Evolutionary conservation across 2,888 invertebrate genomes (phyloP), one percentile per base, ranked within the genome.

Genomic region (Nebria salina): DNA sequence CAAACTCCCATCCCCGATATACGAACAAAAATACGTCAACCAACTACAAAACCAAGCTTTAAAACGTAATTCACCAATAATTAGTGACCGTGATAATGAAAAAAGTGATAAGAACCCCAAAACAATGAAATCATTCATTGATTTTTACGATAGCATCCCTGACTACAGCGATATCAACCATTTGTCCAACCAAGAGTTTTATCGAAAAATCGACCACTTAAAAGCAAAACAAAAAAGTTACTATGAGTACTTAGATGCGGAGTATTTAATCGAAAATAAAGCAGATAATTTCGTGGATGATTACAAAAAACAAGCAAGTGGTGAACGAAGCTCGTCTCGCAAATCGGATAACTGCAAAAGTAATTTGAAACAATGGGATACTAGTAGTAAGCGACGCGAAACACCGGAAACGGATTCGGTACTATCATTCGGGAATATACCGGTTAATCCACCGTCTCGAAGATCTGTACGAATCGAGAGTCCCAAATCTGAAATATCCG

Each of bases 91-190:
- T 68, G 68, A 68, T 26, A 20, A 26, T 9, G 68, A 68, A 7
- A 43, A 43, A 43, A 43, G 43, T 43, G 68, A 15, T 26, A 68
- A 20, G 20, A 20, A 20, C 20, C 87, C 75, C 88, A 89, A 72
- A 87, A 86, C 70, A 83, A 87, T 42, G 88, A 87, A 84, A 86
- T 93, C 93, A 75, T 90, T 95, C 83, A 90, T 94, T 82, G 93
- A 95, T 82, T 95, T 95, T 87, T 93, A 94, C 84, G 92, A 93
- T 76, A 95, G 94, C 85, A 95, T 95, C 86, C 95, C 95, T 80
- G 95, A 95, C 86, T 95, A 95, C 84, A 92, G 92, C 82, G 95
- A 95, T 75, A 91, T 96, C 1, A 92, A 94, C 86, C 95, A 95
- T 88, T 89, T 95, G 83, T 92, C 94, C 0, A 93, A 93, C 82